A percentile compares a stretch with the other conserved stretches of the same genome.
Conservation (phyloP, 2,797 vertebrate genomes). For the Mus spretus region DNA sequence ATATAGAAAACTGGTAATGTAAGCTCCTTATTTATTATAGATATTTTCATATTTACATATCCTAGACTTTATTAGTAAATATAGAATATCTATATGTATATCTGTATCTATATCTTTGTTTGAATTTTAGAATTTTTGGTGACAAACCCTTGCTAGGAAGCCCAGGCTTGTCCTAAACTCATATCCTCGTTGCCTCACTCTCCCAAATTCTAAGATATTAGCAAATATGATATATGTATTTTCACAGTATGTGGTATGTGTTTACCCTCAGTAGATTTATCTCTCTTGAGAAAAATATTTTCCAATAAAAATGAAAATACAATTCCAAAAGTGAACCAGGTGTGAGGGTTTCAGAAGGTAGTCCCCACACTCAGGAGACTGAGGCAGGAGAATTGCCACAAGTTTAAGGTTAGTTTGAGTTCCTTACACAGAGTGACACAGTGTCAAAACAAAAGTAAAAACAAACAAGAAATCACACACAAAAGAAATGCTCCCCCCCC, state of each 20-base stretch:
- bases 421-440: not conserved
- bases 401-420: not conserved
- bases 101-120: not conserved
- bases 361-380: not conserved
- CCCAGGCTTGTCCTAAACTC: not conserved
- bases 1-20: not conserved
- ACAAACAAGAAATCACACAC: not conserved
- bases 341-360: not conserved
- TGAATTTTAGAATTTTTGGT: not conserved
- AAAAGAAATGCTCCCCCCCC: not conserved
- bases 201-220: no score
- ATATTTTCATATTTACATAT: conserved; percentile 25
- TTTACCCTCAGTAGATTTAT: not conserved
- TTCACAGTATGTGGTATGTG: not conserved
- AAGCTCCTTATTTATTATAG: not conserved
- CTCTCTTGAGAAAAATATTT: conserved; percentile 10
- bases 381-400: not conserved
- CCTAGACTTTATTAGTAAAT: not conserved
- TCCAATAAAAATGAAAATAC: not conserved
- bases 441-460: not conserved
- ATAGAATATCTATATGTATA: no score
- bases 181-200: not conserved
- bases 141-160: not conserved
- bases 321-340: not conserved
- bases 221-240: not conserved